These are phyloP conservation scores for Hydrophis major DNA, from an alignment of 2,797 vertebrate species.

Conservation along the genomic window DNA sequence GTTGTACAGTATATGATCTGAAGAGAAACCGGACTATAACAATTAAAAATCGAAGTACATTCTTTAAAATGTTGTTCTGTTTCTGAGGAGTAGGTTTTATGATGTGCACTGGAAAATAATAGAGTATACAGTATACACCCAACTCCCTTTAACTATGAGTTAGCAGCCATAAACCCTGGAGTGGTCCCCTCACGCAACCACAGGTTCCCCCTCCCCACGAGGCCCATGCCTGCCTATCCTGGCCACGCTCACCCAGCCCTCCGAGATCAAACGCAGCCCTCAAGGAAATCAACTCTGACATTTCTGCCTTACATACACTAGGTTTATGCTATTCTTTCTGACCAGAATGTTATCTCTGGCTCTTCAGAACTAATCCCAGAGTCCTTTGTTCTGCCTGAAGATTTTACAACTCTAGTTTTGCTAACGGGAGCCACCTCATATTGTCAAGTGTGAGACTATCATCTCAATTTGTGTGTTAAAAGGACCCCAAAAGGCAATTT, in stretches of 20 bases:
- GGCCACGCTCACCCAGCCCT: accelerated
- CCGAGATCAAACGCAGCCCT: no score
- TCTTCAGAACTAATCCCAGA: background rate
- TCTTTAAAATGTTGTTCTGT: background rate
- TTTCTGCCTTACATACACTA: background rate
- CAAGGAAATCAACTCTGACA: no score
- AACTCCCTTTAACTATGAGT: background rate
- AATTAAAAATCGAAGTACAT: background rate
- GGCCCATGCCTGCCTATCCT: no score
- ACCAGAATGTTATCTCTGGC: no score
- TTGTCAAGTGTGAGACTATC: background rate
- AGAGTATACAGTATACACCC: background rate
- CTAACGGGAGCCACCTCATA: no score
- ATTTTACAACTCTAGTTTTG: background rate
- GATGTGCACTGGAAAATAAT: background rate
- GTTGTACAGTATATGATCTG: background rate
- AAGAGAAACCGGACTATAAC: background rate
- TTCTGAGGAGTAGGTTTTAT: background rate
- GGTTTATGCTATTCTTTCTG: background rate
- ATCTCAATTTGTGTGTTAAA: background rate
- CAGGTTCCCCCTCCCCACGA: no score
- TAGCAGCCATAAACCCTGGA: background rate
- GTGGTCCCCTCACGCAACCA: no score
- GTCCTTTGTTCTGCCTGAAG: background rate
- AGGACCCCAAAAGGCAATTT: background rate